Base-by-base conservation (phyloP, 2,113 vertebrate species). In the Peromyscus polionotus region DNA sequence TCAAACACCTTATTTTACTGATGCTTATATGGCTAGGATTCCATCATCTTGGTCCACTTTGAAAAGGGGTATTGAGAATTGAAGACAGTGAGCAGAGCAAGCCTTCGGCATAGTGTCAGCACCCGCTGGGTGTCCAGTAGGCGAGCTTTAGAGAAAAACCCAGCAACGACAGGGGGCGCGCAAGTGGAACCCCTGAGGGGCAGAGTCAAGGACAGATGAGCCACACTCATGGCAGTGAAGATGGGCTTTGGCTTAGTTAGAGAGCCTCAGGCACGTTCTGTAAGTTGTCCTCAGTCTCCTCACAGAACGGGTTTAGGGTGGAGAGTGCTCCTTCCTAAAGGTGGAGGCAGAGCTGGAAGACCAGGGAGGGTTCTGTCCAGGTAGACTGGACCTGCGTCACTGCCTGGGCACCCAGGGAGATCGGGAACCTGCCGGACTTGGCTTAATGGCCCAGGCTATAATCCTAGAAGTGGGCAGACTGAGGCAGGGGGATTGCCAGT, bases 61-160 rank as follows among this genome's bases (percentile, higher is more conserved):
- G 63, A 54, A 54, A 45, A 91, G 39, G 24, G 48, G 3, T 9
- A 5, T n/a, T 45, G 45, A 51, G n/a, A 22, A 13, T 13, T 19
- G 33, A 42, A 6, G 39, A 80, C 20, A n/a, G n/a, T 1, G 0
- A 16, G 0, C 0, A 65, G n/a, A 14, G 1, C 0, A 26, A 13
- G 7, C 36, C 0, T 61, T 39, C 6, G 5, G 61, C 54, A 4
- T 10, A 24, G 86, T 31, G 42, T 19, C 14, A 3, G 20, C 0
- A 6, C 51, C 1, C 5, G 12, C 13, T 5, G 45, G 59, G 22
- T 10, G 33, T 16, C 28, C 4, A 0, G 28, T 0, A 1, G 39
- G 19, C 3, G 76, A 77, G 39, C 36, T 2, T 33, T 70, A 42
- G 13, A 76, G 65, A 61, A 84, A 61, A 84, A 26, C 33, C 28